Evolutionary conservation across 2,113 vertebrate genomes (phyloP).

Genomic region (Tragulus kanchil): DNA sequence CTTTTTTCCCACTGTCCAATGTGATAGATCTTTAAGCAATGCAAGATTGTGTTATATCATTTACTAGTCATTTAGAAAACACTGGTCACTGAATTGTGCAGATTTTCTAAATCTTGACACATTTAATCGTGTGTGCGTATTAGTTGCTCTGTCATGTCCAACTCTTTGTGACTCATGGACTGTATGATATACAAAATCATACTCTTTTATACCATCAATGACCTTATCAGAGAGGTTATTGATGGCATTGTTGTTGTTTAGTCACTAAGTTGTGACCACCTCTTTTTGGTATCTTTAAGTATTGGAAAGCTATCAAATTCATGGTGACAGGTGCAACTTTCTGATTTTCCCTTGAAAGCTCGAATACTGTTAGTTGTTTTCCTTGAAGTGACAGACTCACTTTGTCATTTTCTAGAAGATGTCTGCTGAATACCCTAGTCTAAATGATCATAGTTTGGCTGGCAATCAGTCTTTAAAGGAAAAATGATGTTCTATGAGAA

Average conservation of each 20-base stretch:
- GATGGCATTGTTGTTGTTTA: background rate
- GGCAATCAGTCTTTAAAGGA: background rate
- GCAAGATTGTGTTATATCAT: background rate
- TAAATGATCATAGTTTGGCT: background rate
- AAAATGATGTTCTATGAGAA: background rate
- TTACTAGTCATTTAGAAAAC: background rate
- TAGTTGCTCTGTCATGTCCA: background rate
- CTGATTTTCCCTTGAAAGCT: constrained; percentile 6
- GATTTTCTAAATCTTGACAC: background rate
- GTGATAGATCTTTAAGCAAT: background rate
- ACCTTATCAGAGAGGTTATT: background rate
- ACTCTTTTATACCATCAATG: background rate
- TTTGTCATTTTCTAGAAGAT: constrained; percentile 2
- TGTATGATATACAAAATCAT: background rate
- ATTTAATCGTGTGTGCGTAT: background rate
- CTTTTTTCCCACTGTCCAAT: background rate
- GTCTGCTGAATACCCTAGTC: background rate
- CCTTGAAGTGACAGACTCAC: background rate
- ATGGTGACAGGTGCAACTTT: background rate
- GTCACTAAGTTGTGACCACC: background rate
- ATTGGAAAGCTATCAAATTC: background rate
- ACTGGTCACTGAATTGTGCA: background rate
- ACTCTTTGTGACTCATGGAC: background rate
- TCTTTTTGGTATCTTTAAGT: background rate
- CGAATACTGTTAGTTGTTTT: background rate